Conservation (phyloP, 2,113 vertebrate genomes). For the Electrona antarctica region DNA sequence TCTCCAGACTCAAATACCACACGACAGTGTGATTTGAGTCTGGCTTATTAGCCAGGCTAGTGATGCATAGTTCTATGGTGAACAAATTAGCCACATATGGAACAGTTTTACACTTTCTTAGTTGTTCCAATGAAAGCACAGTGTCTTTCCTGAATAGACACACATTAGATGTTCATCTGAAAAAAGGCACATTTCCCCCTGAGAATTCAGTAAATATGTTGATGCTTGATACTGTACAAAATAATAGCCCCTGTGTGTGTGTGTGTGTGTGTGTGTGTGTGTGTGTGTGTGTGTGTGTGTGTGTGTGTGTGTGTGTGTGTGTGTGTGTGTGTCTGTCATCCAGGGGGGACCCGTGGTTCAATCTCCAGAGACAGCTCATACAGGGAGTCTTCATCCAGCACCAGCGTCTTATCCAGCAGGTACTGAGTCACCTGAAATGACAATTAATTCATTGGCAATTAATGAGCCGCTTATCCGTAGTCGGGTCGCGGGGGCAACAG, state of each 20-base stretch:
- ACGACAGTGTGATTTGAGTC: too few relatives aligned
- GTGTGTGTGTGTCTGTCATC: slow-evolving; percentile 29
- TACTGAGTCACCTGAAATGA: slow-evolving; percentile 90
- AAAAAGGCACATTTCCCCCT: slow-evolving; percentile 74
- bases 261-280: not conserved
- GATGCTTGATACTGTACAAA: not conserved
- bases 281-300: not conserved
- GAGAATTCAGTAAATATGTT: slow-evolving; percentile 52
- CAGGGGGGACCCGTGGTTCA: slow-evolving; percentile 86
- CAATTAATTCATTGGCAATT: too few relatives aligned
- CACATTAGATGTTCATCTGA: slow-evolving; percentile 28
- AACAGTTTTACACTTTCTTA: not conserved
- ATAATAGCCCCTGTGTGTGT: slow-evolving; percentile 2
- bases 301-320: not conserved
- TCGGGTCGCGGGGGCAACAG: too few relatives aligned
- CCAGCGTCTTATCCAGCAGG: slow-evolving; percentile 91
- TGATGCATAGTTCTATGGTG: slow-evolving; percentile 5
- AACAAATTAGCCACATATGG: slow-evolving; percentile 18
- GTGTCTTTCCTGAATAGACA: slow-evolving; percentile 17
- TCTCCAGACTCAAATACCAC: too few relatives aligned
- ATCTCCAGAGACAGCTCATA: slow-evolving; percentile 96
- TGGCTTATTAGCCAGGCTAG: too few relatives aligned
- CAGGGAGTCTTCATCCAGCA: slow-evolving; percentile 95
- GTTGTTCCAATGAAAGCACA: not conserved
- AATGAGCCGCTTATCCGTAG: too few relatives aligned